Evolutionary conservation across 1,140 invertebrate species (phyloP).

Genomic region (Drosophila pseudoobscura): DNA sequence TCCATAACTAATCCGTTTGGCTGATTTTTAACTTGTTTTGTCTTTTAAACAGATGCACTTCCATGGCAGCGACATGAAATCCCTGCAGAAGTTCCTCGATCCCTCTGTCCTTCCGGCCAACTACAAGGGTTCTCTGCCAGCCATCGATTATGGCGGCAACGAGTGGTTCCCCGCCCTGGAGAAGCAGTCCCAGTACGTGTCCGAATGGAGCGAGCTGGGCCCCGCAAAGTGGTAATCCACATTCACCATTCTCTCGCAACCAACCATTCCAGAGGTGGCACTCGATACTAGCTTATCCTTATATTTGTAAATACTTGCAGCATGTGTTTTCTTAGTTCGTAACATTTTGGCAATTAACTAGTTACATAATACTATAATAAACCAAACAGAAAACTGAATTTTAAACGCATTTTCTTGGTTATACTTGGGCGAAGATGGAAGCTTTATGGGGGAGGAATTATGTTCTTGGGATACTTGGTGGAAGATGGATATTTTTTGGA

Average conservation of each 20-base stretch:
- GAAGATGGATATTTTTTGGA: no score
- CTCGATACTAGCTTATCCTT: slow-evolving; percentile 54
- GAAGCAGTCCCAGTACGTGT: slow-evolving; percentile 86
- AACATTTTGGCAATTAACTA: slow-evolving; percentile 69
- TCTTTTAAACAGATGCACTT: slow-evolving; percentile 87
- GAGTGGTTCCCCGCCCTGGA: slow-evolving; percentile 89
- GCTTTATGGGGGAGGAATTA: no score
- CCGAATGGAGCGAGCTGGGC: slow-evolving; percentile 88
- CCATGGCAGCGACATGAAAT: slow-evolving; percentile 89
- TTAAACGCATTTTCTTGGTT: no score
- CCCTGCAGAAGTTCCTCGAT: slow-evolving; percentile 89
- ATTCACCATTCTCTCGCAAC: not conserved
- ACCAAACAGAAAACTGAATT: slow-evolving; percentile 8
- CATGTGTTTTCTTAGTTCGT: slow-evolving; percentile 67
- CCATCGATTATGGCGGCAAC: slow-evolving; percentile 89
- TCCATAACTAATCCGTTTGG: not conserved
- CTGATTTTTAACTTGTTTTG: slow-evolving; percentile 83
- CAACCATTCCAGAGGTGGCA: slow-evolving; percentile 7
- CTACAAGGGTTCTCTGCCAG: slow-evolving; percentile 88
- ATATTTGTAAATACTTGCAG: slow-evolving; percentile 62
- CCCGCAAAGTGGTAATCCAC: slow-evolving; percentile 84
- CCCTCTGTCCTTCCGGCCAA: slow-evolving; percentile 88
- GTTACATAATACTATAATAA: slow-evolving; percentile 57
- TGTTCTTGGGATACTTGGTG: no score
- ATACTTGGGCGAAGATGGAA: no score